Conservation (phyloP, 2,888 invertebrate genomes). For the Eupithecia vulgata region DNA sequence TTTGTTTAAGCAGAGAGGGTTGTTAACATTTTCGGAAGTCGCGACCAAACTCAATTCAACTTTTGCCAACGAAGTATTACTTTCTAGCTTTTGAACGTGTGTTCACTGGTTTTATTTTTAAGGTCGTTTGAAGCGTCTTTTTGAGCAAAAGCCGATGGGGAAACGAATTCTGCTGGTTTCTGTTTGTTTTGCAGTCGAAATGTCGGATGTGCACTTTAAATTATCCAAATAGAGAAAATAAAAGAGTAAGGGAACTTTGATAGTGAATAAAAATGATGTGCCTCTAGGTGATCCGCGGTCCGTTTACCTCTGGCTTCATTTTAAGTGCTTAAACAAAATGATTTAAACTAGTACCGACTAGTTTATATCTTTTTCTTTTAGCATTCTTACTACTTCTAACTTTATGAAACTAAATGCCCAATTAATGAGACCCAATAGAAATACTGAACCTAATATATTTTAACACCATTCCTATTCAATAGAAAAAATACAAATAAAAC, state of each 20-base stretch:
- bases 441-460: background rate
- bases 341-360: no score
- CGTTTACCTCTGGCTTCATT: background rate
- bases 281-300: background rate
- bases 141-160: constrained; percentile 20
- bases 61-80: constrained; percentile 6
- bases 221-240: constrained; percentile 18
- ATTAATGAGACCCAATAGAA: background rate
- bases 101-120: constrained; percentile 11
- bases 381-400: background rate
- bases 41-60: constrained; percentile 14
- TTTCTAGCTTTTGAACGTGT: constrained; percentile 16
- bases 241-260: constrained; percentile 12
- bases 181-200: constrained; percentile 21
- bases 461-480: background rate
- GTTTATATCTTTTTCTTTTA: no score
- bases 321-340: background rate
- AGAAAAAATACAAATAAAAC: no score
- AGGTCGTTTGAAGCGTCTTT: constrained; percentile 20
- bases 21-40: constrained; percentile 19
- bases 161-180: constrained; percentile 12
- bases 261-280: constrained; percentile 16
- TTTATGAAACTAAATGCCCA: background rate
- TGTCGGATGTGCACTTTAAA: constrained; percentile 17
- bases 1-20: constrained; percentile 33